Evolutionary conservation across 2,113 vertebrate genomes (phyloP), one percentile per base, ranked within the genome.

Genomic region (Dromas ardeola): DNA sequence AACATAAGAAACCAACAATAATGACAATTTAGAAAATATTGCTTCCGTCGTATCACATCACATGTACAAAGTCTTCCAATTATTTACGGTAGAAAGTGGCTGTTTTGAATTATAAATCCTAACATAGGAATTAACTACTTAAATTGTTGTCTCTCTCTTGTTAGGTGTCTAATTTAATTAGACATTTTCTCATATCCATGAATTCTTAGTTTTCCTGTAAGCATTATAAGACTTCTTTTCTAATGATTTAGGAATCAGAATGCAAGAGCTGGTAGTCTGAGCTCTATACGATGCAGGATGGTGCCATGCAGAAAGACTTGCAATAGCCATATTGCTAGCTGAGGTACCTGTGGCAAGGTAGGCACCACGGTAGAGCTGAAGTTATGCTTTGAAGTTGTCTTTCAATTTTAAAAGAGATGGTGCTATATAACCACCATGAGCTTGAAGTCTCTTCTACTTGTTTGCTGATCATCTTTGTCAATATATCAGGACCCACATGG

Each of bases 281-380:
- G 63, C 36, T 86, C 26, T 62, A 1, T 14, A 5, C 22, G 42
- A 45, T 26, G 36, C 49, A 17, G 4, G 5, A 20, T 8, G 17
- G 30, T 45, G 52, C 72, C 17, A 5, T 20, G 40, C 26, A 77
- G 43, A 38, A 81, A 18, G 43, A 21, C 34, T 3, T 55, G 5
- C 15, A 8, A 15, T 9, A 72, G 52, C 18, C 3, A 0, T 49
- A 15, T 30, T 4, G 4, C 21, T 13, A 30, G 40, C 53, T 58
- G 49, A 73, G 40, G 2, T 29, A 19, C 7, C 67, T 47, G 47
- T 10, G 15, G 6, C 55, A n/a, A 29, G 6, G 20, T 26, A 47
- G 45, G 40, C 17, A n/a, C 42, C 0, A 0, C 1, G 21, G 36
- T 0, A 74, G 18, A n/a, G 16, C 30, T 69, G 36, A 66, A 55